Base-by-base conservation (phyloP, 2,888 invertebrate genomes). In the Perithous albicinctus region DNA sequence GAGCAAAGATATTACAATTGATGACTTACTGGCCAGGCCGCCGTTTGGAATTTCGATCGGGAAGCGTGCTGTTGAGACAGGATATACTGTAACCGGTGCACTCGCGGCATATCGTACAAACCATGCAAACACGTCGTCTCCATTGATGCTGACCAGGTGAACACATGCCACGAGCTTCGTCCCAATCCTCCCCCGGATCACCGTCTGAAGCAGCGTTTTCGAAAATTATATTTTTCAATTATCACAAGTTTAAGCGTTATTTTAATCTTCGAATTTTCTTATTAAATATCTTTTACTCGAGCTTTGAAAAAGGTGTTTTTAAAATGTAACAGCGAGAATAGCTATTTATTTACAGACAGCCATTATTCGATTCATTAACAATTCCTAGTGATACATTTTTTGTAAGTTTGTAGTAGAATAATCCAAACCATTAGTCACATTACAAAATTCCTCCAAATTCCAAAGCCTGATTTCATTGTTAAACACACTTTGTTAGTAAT, bases 71-170 rank as follows among this genome's bases (percentile, higher is more conserved):
- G 88, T 96, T 96, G 78, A 97, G 94, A 92, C 98, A 98, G 64
- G 96, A 96, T 85, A 96, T 96, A 64, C 97, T 97, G 92, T 98
- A 98, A 1, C 98, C 99, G 0, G 99, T 99, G 90, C 99, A 99
- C 91, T 98, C 97, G 7, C 96, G 95, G 91, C 99, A 99, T 75
- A 97, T 94, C 1, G 97, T 96, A 93, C 99, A 99, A 54, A 98
- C 95, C 95, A 97, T 97, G 89, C 98, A 98, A 90, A 96, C 95
- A 86, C 97, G 96, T 79, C 96, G 95, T 80, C 95, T 94, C 97
- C 97, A 98, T 8, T 95, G 94, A 93, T 98, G 98, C 85, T 95
- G 95, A 20, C 96, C 96, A 4, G 95, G 93, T 0, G 94, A 94
- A 89, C 97, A 97, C 90, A 95, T 94, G 35, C 90, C 93, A 85